Conservation (phyloP, 2,113 vertebrate genomes). For the Phyllostomus discolor region DNA sequence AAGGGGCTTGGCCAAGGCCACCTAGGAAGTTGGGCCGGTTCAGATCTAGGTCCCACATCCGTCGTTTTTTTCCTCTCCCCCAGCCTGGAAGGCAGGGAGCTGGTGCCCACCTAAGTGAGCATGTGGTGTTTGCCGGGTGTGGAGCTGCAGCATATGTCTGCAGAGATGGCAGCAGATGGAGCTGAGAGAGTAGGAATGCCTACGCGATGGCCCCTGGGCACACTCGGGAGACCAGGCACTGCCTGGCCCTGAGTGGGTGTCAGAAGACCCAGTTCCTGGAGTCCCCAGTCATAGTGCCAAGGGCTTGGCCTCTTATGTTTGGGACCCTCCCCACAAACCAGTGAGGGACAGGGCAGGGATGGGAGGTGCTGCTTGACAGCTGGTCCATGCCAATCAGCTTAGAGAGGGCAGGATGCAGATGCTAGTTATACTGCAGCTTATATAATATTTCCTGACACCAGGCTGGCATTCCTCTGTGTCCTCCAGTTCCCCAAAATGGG, state of each 20-base stretch:
- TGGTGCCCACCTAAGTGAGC: background rate
- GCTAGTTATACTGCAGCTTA: background rate
- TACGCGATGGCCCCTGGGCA: background rate
- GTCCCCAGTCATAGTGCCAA: background rate
- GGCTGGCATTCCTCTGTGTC: background rate
- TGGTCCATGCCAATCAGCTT: background rate
- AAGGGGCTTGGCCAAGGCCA: background rate
- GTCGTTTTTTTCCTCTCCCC: background rate
- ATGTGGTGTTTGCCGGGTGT: slow-evolving; percentile 42
- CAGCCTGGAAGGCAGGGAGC: background rate
- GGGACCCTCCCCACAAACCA: background rate
- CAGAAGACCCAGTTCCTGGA: background rate
- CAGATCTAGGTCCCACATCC: background rate
- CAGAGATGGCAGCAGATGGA: background rate
- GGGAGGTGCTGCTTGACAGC: background rate
- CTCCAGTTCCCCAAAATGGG: background rate
- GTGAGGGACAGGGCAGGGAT: background rate
- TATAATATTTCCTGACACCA: background rate
- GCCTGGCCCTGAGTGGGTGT: background rate
- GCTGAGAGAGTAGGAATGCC: background rate
- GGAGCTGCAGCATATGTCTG: slow-evolving; percentile 41
- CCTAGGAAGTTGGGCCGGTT: background rate
- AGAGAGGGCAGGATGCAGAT: background rate
- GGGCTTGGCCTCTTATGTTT: background rate
- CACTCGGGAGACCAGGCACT: background rate